Conservation (phyloP, 2,888 invertebrate genomes). For the Stenichneumon culpator region DNA sequence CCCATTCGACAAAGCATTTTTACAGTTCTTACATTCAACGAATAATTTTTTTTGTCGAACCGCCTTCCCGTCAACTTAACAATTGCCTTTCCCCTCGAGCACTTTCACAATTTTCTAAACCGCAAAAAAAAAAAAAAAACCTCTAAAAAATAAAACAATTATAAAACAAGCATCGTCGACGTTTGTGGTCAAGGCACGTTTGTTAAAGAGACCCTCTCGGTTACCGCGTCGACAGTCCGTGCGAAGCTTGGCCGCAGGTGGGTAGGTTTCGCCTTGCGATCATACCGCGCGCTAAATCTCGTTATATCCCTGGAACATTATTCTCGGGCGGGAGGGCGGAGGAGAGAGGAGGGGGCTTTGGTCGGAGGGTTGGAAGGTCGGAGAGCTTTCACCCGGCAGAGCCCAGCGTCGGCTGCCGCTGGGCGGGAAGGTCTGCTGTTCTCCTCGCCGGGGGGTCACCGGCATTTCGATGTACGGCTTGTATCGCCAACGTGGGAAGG, state of each 20-base stretch:
- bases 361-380: slow-evolving; percentile 29
- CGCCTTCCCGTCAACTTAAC: too few species aligned
- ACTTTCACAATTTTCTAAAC: too few species aligned
- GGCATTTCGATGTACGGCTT: slow-evolving; percentile 58
- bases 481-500: slow-evolving; percentile 31
- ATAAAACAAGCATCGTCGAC: too few species aligned
- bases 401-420: slow-evolving; percentile 45
- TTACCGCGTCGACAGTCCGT: too few species aligned
- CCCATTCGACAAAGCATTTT: too few species aligned
- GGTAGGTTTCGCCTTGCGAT: slow-evolving; percentile 40
- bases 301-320: slow-evolving; percentile 49
- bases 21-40: too few species aligned
- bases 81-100: too few species aligned
- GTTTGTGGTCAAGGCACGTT: too few species aligned
- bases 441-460: slow-evolving; percentile 33
- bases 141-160: too few species aligned
- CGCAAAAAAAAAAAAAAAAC: too few species aligned
- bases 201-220: too few species aligned
- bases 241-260: not conserved
- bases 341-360: slow-evolving; percentile 3
- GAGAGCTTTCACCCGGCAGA: slow-evolving; percentile 48
- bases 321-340: slow-evolving; percentile 8
- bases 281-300: slow-evolving; percentile 17
- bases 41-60: too few species aligned
- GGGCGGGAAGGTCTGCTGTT: slow-evolving; percentile 33